Evolutionary conservation across 1,140 invertebrate species (phyloP).

Genomic region (Anastrepha obliqua): DNA sequence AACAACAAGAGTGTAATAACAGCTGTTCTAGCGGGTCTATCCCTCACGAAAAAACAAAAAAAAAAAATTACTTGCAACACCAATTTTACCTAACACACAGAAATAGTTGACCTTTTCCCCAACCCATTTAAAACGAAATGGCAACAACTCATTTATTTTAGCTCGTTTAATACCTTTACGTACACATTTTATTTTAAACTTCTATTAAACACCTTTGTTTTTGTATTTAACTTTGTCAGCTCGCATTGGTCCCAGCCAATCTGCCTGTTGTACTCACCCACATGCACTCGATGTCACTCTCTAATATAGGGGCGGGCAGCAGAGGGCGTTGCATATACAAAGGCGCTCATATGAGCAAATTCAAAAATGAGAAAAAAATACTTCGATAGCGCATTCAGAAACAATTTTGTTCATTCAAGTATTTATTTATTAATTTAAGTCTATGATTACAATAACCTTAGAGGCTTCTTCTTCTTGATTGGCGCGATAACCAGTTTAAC

Average conservation of each 20-base stretch:
- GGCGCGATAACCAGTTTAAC: no score
- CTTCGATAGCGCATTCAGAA: no score
- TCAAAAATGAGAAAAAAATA: no score
- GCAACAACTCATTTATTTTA: slow-evolving; percentile 61
- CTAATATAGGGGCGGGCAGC: not conserved
- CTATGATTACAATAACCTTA: no score
- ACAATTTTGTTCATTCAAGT: no score
- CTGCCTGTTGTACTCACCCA: not conserved
- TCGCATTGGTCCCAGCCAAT: no score
- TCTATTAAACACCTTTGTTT: not conserved
- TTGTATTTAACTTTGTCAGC: no score
- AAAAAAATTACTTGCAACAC: not conserved
- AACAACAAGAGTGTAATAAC: slow-evolving; percentile 61
- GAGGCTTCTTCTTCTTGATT: no score
- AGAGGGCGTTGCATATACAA: no score
- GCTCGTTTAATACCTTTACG: not conserved
- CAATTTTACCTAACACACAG: slow-evolving; percentile 28
- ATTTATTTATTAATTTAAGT: no score
- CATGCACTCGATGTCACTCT: not conserved
- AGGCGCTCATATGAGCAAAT: no score
- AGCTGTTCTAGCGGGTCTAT: slow-evolving; percentile 56
- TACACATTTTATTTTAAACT: not conserved
- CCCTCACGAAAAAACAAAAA: slow-evolving; percentile 50
- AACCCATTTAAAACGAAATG: slow-evolving; percentile 74
- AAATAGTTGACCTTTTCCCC: slow-evolving; percentile 71